These are phyloP conservation scores for Promerops cafer DNA, from an alignment of 2,113 vertebrate genomes.

Conservation along the genomic window DNA sequence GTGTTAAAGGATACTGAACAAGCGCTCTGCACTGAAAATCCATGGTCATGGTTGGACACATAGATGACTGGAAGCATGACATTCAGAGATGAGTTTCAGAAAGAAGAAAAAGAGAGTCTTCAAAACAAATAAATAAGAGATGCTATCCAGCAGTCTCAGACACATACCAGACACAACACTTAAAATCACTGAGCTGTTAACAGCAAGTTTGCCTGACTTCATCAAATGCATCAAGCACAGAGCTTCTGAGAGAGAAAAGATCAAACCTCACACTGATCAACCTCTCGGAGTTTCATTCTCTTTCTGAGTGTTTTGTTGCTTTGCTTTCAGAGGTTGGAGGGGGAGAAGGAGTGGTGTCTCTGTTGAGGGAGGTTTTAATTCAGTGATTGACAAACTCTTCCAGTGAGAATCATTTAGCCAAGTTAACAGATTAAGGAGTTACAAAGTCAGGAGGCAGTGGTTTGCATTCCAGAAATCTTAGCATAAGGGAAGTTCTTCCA, in stretches of 20 bases:
- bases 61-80: constrained; percentile 14
- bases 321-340: background rate
- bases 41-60: background rate
- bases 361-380: background rate
- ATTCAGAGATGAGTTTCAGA: constrained; percentile 54
- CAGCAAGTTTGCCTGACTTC: background rate
- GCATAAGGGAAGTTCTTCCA: background rate
- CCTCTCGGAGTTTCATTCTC: background rate
- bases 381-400: background rate
- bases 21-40: background rate
- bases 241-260: background rate
- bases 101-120: background rate
- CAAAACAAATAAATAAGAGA: constrained; percentile 14
- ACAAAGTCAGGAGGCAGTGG: background rate
- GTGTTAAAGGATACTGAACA: constrained; percentile 38
- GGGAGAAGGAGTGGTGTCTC: background rate
- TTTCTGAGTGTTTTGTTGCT: background rate
- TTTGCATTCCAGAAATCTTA: background rate
- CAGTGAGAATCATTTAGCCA: background rate
- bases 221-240: background rate
- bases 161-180: background rate
- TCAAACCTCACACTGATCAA: background rate
- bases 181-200: constrained; percentile 55
- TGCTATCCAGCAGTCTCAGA: background rate
- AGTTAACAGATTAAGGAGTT: background rate